Base-by-base conservation (phyloP, 30 jellyfish, hydroid and myxozoan species). In the Chrysaora quinquecirrha region DNA sequence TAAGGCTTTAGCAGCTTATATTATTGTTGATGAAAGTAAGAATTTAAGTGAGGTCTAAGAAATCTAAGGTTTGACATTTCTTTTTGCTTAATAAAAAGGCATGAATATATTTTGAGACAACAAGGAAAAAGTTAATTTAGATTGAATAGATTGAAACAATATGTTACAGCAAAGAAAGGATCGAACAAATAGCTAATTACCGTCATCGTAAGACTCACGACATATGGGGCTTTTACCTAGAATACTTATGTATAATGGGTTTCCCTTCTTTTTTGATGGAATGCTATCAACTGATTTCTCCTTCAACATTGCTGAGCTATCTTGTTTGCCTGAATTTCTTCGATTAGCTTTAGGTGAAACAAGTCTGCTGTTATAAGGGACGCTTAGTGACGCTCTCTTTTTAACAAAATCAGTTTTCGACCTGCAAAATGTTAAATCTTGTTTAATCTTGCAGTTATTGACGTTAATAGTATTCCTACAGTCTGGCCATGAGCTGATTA, bases 211-310 rank as follows among this genome's bases (percentile, higher is more conserved):
- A n/a, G 75, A 6, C 35, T 75, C 86, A 28, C 73, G 73, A 34
- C 48, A 48, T 19, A 82, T 32, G 10, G 92, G 92, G 50, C 66
- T 82, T 62, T 74, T 82, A 28, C 92, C 92, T 1, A 82, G 78
- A n/a, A 82, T 82, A 28, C 92, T 82, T 29, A 82, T 82, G 47
- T 68, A 82, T 12, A 82, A 31, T 2, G 85, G 63, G 28, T 70
- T 34, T 32, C 85, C 71, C 48, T 68, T 70, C 22, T 58, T 50
- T 47, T 72, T 33, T 33, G 56, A 49, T 24, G 92, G 92, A 49
- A 82, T 67, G 30, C 92, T 70, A 34, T 56, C 54, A 0, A 58
- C 92, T 7, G 85, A 28, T 47, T 71, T 82, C 35, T 82, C 92
- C 28, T 50, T 52, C 29, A 25, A 3, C 27, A 20, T 3, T 19